Evolutionary conservation across 2,797 vertebrate genomes (phyloP), one percentile per base, ranked within the genome.

Genomic region (Myiotriccus ornatus): DNA sequence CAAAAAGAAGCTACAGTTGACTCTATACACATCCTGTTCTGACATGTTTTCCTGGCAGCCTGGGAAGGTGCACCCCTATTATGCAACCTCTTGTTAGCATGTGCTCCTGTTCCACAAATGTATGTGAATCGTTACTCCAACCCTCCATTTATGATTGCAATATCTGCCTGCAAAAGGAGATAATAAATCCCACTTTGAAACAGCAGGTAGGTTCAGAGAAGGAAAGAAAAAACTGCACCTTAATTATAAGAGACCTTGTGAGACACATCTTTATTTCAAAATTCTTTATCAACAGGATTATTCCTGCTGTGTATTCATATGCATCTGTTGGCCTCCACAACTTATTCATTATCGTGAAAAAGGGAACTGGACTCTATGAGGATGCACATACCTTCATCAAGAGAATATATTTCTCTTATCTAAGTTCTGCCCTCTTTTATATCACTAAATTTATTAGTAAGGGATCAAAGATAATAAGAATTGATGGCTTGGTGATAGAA

Each of bases 341-440:
- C 32, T 71, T 64, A 80, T 57, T 82, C 39, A 52, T 10, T 15
- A 41, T 80, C 47, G 77, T 88, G 47, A 55, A 59, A 93, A 87
- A 86, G 23, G 14, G 28, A 78, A 70, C 50, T 84, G 75, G 47
- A 44, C 27, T 84, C 35, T 43, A 34, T 60, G 44, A 79, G 47
- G 52, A 64, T 74, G 50, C 9, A 69, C 25, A 69, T 35, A 84
- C 7, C 73, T 30, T 30, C 57, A 65, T 67, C 71, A 79, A 22
- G 32, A 81, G 32, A 73, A 81, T 47, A 27, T 75, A 82, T 84
- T 92, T 89, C 67, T 87, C 92, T 87, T 81, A 76, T 81, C 87
- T 56, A 34, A 87, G 68, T 71, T 85, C 50, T 88, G 23, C 39
- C 63, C 9, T 77, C 81, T 77, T 39, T 79, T 70, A n/a, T 8